Evolutionary conservation across 2,888 invertebrate species (phyloP).

Genomic region (Pyrochroa serraticornis): DNA sequence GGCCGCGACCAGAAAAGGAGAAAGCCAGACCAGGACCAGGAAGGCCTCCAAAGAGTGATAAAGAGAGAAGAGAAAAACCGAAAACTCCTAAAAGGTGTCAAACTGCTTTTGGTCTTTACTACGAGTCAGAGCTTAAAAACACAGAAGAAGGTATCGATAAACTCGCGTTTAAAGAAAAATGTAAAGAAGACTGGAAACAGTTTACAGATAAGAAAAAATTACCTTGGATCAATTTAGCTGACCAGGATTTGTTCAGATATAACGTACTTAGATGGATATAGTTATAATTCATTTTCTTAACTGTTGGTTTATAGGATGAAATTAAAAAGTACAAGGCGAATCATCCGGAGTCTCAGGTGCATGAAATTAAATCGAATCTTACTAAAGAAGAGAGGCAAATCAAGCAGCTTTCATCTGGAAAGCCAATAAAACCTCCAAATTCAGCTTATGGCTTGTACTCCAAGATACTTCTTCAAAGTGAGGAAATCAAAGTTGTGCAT

Average conservation of each 20-base stretch:
- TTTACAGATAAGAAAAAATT: slow-evolving; percentile 60
- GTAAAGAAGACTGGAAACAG: slow-evolving; percentile 58
- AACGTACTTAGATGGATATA: slow-evolving; percentile 39
- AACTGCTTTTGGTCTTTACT: slow-evolving; percentile 57
- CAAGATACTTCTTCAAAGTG: slow-evolving; percentile 56
- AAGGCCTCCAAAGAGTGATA: slow-evolving; percentile 24
- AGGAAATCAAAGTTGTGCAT: slow-evolving; percentile 56
- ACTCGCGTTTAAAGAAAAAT: slow-evolving; percentile 52
- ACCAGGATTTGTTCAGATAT: slow-evolving; percentile 55
- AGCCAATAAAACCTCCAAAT: slow-evolving; percentile 62
- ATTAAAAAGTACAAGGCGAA: slow-evolving; percentile 49
- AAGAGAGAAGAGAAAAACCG: not conserved
- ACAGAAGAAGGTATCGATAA: slow-evolving; percentile 43
- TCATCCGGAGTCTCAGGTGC: slow-evolving; percentile 50
- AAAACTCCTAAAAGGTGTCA: slow-evolving; percentile 54
- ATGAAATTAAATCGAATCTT: slow-evolving; percentile 52
- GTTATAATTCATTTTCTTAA: not conserved
- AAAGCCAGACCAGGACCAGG: slow-evolving; percentile 21
- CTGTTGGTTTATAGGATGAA: slow-evolving; percentile 42
- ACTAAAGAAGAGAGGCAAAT: slow-evolving; percentile 61
- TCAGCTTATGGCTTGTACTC: slow-evolving; percentile 63
- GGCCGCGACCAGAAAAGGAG: not conserved
- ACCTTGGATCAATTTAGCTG: slow-evolving; percentile 60
- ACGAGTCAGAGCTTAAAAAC: slow-evolving; percentile 50
- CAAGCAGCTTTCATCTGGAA: slow-evolving; percentile 60